Evolutionary conservation across 2,113 vertebrate species (phyloP).

Genomic region (Cervus canadensis): DNA sequence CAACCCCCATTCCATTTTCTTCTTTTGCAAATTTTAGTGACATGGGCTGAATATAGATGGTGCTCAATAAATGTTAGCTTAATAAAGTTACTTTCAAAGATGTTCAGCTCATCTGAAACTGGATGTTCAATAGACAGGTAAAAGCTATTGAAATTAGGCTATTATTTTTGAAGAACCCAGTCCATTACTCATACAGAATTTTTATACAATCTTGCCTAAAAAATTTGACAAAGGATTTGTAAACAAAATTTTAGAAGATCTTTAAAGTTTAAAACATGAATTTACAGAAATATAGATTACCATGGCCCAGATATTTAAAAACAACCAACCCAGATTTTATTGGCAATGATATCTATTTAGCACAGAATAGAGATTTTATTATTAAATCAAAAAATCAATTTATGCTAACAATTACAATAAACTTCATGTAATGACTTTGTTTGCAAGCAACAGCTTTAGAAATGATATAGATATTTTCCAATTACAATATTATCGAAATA

Average conservation of each 20-base stretch:
- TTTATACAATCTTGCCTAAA: background rate
- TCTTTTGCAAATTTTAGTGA: background rate
- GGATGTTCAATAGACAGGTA: background rate
- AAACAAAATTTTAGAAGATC: background rate
- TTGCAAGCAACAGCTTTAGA: constrained; percentile 49
- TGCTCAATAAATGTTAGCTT: background rate
- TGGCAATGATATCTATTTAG: background rate
- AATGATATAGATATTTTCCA: constrained; percentile 55
- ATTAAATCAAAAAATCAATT: constrained; percentile 29
- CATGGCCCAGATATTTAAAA: background rate
- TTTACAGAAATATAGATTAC: background rate
- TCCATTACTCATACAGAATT: background rate
- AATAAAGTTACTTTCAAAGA: background rate
- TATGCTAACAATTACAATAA: constrained; percentile 33
- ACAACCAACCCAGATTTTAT: background rate
- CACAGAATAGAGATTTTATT: background rate
- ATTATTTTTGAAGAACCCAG: background rate
- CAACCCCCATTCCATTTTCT: background rate
- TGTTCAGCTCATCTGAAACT: background rate
- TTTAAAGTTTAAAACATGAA: background rate
- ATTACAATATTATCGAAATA: constrained; percentile 54
- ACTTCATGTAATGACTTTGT: constrained; percentile 26
- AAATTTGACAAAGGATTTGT: background rate
- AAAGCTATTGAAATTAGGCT: background rate
- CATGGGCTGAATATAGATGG: background rate